Percentiles rank a stretch among this genome's conserved stretches.
phyloP scores from a whole-genome alignment of 2,797 vertebrate genomes.

The Sebastiscus albofasciatus region DNA sequence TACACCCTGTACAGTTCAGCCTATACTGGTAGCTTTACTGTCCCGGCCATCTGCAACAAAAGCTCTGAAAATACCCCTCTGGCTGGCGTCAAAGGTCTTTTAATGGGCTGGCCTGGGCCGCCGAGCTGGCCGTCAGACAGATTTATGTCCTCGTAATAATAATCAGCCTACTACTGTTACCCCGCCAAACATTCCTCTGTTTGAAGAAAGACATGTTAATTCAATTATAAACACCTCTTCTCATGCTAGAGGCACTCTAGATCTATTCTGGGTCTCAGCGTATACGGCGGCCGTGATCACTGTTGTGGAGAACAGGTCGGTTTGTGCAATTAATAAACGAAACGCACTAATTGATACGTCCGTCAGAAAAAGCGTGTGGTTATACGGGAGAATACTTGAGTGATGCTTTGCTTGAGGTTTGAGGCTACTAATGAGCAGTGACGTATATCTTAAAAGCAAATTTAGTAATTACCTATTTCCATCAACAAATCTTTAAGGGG shows the following conservation, averaged over 20 bases:
- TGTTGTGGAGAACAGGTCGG: conserved; percentile 9
- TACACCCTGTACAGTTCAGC: conserved; percentile 15
- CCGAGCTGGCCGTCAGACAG: conserved; percentile 70
- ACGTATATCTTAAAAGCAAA: conserved; percentile 38
- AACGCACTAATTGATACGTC: conserved; percentile 29
- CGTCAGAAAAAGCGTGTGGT: conserved; percentile 24
- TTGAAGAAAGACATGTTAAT: conserved; percentile 77
- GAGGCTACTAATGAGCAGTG: conserved; percentile 46
- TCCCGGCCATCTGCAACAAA: conserved; percentile 69
- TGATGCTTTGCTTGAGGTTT: conserved; percentile 23
- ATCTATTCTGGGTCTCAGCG: conserved; percentile 53
- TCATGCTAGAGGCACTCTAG: conserved; percentile 58
- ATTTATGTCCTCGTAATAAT: conserved; percentile 81
- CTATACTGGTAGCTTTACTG: conserved; percentile 55
- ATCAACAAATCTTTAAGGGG: conserved; percentile 49
- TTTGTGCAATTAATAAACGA: conserved; percentile 32
- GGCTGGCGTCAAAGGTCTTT: conserved; percentile 76
- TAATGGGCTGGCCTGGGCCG: conserved; percentile 59
- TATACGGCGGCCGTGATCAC: conserved; percentile 2
- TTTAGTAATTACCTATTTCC: conserved; percentile 59
- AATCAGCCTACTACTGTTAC: conserved; percentile 80
- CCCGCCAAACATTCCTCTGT: conserved; percentile 70
- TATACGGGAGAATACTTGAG: background rate
- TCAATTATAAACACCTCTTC: conserved; percentile 77
- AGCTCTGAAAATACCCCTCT: conserved; percentile 77